Evolutionary conservation across 1,140 invertebrate genomes (phyloP), one percentile per base, ranked within the genome.

Genomic region (Sycobia sp.): DNA sequence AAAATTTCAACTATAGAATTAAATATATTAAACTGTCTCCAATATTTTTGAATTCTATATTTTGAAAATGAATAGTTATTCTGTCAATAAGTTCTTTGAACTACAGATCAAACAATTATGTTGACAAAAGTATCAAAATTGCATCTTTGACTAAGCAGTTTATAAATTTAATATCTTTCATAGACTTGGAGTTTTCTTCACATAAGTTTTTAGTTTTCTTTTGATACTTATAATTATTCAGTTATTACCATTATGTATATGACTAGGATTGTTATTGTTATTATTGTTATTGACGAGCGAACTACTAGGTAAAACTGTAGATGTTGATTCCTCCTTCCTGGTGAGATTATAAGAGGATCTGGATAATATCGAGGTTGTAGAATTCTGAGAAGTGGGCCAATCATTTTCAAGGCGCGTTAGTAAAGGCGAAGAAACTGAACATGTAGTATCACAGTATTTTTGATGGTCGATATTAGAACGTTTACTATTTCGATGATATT

Each of bases 181-280:
- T n/a, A n/a, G n/a, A n/a, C n/a, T n/a, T n/a, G n/a, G n/a, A n/a
- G n/a, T n/a, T n/a, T n/a, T n/a, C n/a, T n/a, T n/a, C n/a, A n/a
- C n/a, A n/a, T n/a, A n/a, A n/a, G n/a, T n/a, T n/a, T n/a, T n/a
- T n/a, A n/a, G n/a, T n/a, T n/a, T n/a, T n/a, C n/a, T n/a, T n/a
- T n/a, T n/a, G n/a, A n/a, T n/a, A n/a, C n/a, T n/a, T n/a, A n/a
- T n/a, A n/a, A n/a, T n/a, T n/a, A n/a, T 32, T 32, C 11, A 32
- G 29, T 25, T n/a, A 46, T 67, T 53, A 69, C 65, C 69, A 29
- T 66, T 65, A 55, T 71, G 69, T 59, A 55, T 68, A 62, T 71
- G 69, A 65, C 66, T 68, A 62, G 69, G 69, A 62, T 77, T 73
- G 62, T 83, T 82, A 54, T 82, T 83, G 60, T 81, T 82, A 65